Evolutionary conservation across 2,797 vertebrate genomes (phyloP), one percentile per base, ranked within the genome.

Genomic region (Periophthalmus magnuspinnatus): DNA sequence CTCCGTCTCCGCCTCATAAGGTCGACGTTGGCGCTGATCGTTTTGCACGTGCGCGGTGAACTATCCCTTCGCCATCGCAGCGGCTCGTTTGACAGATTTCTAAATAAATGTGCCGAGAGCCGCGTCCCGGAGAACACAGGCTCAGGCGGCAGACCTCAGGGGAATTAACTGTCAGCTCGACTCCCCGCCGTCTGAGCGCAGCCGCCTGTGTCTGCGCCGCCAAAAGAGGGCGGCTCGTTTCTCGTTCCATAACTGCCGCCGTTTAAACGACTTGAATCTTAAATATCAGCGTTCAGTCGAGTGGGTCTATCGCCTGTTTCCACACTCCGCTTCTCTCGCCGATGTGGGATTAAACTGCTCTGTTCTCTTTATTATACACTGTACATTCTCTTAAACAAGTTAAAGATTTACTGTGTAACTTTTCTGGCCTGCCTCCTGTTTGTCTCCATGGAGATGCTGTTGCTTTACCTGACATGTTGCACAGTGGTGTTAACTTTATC

Each of bases 101-200:
- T 87, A 87, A 89, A 86, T 82, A 83, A 87, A 76, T 59, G 83
- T 69, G 84, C 76, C 78, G 36, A 21, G 67, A 84, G 71, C 69
- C 24, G 65, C 78, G 81, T 69, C 69, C 65, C 57, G 66, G 70
- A 67, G 65, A 81, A 74, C 65, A 78, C 76, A 78, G 76, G 77
- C 84, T 72, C 78, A 65, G 62, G 81, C 76, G 72, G 73, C 70
- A 81, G 75, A 74, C 80, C 86, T 84, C 82, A 60, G 68, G 83
- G 88, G 87, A 83, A 86, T 88, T 78, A 86, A 81, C 86, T 88
- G 89, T 91, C 88, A 88, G 68, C 70, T 17, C 77, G 81, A 76
- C 79, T 70, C 70, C 70, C 72, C 55, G 71, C 74, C 78, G 82
- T 68, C 74, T 80, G 82, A 67, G 85, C 76, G 82, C 86, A 86